These are phyloP conservation scores for Entomyzon cyanotis DNA, from an alignment of 2,113 vertebrate genomes.

Conservation along the genomic window DNA sequence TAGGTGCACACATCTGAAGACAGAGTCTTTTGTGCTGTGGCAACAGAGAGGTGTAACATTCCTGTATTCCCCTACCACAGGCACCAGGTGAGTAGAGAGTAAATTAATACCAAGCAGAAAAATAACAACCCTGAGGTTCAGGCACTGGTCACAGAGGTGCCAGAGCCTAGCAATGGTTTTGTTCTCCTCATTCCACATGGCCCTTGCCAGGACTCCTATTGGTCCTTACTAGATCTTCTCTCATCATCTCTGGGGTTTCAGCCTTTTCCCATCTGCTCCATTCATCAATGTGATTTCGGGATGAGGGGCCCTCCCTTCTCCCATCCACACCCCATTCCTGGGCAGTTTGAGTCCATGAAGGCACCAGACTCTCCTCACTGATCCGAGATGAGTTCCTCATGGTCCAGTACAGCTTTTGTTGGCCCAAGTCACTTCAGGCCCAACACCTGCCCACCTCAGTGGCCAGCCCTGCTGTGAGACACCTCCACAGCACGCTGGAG, in stretches of 20 bases:
- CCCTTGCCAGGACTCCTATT: neutral
- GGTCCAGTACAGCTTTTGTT: neutral
- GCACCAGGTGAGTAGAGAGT: neutral
- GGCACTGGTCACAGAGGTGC: neutral
- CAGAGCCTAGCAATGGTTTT: neutral
- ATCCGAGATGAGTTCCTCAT: neutral
- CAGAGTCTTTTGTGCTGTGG: neutral
- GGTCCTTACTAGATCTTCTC: neutral
- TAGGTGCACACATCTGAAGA: neutral
- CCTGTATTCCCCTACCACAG: neutral
- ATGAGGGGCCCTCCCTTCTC: neutral
- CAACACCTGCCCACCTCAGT: accelerated
- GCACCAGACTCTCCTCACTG: neutral
- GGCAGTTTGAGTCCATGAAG: neutral
- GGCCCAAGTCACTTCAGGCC: neutral
- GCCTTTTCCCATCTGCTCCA: accelerated
- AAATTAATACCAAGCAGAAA: neutral
- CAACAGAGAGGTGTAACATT: neutral
- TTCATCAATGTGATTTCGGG: neutral
- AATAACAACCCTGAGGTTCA: neutral
- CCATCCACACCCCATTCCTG: accelerated
- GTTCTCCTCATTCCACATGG: accelerated
- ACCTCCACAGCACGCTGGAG: neutral
- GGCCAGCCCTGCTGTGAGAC: neutral
- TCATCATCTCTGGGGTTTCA: neutral